These are phyloP conservation scores for Sterrhoptilus dennistouni DNA, from an alignment of 2,113 vertebrate genomes.

Conservation along the genomic window DNA sequence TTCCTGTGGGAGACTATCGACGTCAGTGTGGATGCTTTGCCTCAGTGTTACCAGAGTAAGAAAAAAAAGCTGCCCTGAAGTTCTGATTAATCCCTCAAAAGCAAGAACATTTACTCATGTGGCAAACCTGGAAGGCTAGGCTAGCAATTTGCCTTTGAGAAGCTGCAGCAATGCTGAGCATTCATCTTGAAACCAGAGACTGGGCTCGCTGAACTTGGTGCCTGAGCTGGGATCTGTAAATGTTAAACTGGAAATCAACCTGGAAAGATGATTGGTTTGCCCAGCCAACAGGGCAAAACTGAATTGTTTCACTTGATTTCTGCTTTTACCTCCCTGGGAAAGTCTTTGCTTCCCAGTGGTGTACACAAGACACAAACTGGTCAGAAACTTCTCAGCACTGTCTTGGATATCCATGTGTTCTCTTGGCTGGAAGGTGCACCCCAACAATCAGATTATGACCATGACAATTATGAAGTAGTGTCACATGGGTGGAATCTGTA, in stretches of 20 bases:
- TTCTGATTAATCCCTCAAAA: constrained; percentile 28
- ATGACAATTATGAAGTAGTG: not conserved
- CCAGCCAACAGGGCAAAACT: not conserved
- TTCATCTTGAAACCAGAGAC: not conserved
- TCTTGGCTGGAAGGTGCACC: not conserved
- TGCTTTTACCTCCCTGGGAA: not conserved
- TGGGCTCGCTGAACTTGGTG: not conserved
- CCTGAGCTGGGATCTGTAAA: not conserved
- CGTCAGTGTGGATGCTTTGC: constrained; percentile 11
- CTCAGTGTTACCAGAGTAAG: not conserved
- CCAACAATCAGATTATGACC: not conserved
- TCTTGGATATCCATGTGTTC: not conserved
- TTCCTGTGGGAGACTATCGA: constrained; percentile 29
- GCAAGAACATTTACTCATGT: not conserved
- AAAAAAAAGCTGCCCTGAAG: not conserved
- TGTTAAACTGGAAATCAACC: not conserved
- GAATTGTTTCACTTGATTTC: not conserved
- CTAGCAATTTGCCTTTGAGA: not conserved
- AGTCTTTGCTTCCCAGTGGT: not conserved
- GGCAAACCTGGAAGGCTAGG: constrained; percentile 1
- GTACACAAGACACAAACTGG: not conserved
- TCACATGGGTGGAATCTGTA: not conserved
- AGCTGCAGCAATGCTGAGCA: not conserved
- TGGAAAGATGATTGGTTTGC: not conserved
- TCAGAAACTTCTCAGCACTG: not conserved